A percentile compares a stretch with the other conserved stretches of the same genome.
phyloP scores from a whole-genome alignment of 2,113 vertebrate species.

The Corythornis cristatus region DNA sequence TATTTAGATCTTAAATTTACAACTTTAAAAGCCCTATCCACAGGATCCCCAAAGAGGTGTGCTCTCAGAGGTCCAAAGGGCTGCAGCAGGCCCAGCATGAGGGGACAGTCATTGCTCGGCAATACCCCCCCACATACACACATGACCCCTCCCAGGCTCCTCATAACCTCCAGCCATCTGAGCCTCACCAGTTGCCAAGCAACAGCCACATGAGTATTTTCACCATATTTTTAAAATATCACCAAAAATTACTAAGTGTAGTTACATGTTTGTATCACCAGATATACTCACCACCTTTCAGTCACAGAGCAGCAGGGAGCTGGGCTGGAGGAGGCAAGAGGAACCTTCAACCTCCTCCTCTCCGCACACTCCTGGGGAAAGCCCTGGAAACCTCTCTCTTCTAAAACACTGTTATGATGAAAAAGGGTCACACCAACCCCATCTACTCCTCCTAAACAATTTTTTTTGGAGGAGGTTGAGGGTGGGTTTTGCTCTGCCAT shows the following conservation, averaged over 20 bases:
- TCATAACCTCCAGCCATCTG: constrained; percentile 24
- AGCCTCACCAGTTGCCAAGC: constrained; percentile 51
- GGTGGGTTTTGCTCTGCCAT: too few relatives aligned
- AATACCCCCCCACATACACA: neutral
- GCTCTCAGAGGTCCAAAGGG: neutral
- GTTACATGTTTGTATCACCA: rapidly evolving
- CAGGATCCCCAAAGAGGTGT: neutral
- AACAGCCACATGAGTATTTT: neutral
- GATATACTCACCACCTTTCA: neutral
- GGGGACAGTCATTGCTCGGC: neutral
- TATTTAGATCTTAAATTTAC: neutral
- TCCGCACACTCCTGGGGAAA: neutral
- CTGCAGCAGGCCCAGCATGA: rapidly evolving
- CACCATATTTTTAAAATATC: neutral
- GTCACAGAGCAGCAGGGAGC: neutral
- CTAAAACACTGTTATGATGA: neutral
- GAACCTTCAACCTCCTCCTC: rapidly evolving
- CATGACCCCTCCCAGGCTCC: neutral
- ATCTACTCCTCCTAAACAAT: rapidly evolving
- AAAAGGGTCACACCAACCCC: neutral
- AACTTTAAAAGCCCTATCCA: neutral
- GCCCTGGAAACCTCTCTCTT: neutral
- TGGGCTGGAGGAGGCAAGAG: neutral
- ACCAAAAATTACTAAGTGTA: neutral
- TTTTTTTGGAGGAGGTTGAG: neutral